Evolutionary conservation across 2,888 invertebrate species (phyloP).

Genomic region (Dusona sp.): DNA sequence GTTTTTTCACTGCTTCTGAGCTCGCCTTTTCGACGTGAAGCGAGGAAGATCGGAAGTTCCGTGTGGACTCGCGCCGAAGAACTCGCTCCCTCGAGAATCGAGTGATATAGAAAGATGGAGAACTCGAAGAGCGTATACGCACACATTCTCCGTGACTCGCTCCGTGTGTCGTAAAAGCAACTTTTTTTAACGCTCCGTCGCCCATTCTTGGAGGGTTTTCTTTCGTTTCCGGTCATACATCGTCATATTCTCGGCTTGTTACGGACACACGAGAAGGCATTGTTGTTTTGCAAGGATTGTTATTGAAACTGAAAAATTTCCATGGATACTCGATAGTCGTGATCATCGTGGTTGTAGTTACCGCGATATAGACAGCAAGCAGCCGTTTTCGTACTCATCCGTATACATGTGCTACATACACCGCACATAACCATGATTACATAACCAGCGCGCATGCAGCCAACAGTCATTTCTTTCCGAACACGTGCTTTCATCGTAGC

Average conservation of each 20-base stretch:
- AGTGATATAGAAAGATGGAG: slow-evolving; percentile 12
- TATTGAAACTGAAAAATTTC: slow-evolving; percentile 20
- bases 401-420: neutral
- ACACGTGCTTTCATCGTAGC: neutral
- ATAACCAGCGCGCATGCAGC: neutral
- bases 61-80: slow-evolving; percentile 26
- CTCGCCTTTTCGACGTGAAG: slow-evolving; percentile 42
- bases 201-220: slow-evolving; percentile 57
- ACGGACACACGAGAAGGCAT: slow-evolving; percentile 10
- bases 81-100: slow-evolving; percentile 23
- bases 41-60: slow-evolving; percentile 40
- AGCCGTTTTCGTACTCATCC: neutral
- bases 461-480: slow-evolving; percentile 42
- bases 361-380: neutral
- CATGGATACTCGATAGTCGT: slow-evolving; percentile 8
- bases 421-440: neutral
- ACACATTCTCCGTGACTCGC: slow-evolving; percentile 51
- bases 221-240: slow-evolving; percentile 29
- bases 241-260: slow-evolving; percentile 11
- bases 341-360: slow-evolving; percentile 32
- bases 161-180: slow-evolving; percentile 62
- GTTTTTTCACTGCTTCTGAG: slow-evolving; percentile 23
- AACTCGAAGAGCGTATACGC: slow-evolving; percentile 23
- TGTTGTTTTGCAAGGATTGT: slow-evolving; percentile 24
- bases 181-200: slow-evolving; percentile 65